These are phyloP conservation scores for Plemyria rubiginata DNA, from an alignment of 2,888 invertebrate genomes.

Conservation along the genomic window DNA sequence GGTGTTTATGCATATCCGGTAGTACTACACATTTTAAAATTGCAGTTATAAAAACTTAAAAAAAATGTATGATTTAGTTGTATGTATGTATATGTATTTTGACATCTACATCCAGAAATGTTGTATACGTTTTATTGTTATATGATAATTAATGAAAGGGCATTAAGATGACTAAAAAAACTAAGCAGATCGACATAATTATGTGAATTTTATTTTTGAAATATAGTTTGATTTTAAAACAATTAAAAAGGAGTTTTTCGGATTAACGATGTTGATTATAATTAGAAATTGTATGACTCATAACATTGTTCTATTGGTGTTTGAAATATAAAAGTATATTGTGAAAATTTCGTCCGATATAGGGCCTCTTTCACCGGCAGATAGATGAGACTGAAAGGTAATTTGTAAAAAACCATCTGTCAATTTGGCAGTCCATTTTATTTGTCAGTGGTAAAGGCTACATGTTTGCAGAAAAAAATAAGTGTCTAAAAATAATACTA, in stretches of 20 bases:
- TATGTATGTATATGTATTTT: neutral
- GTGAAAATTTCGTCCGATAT: slow-evolving; percentile 13
- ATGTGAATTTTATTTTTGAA: neutral
- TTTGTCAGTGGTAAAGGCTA: neutral
- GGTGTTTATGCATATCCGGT: neutral
- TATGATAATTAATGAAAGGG: neutral
- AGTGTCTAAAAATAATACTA: neutral
- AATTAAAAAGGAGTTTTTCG: neutral
- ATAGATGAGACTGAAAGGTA: neutral
- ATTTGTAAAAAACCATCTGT: neutral
- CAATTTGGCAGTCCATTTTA: neutral
- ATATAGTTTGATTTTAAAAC: slow-evolving; percentile 2
- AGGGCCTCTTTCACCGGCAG: slow-evolving; percentile 4
- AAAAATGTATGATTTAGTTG: neutral
- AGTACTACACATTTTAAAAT: neutral
- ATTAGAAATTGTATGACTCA: slow-evolving; percentile 3
- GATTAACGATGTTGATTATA: slow-evolving; percentile 2
- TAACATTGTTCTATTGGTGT: slow-evolving; percentile 1
- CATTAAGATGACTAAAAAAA: neutral
- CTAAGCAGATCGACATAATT: neutral
- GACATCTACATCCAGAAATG: neutral
- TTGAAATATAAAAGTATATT: slow-evolving; percentile 1
- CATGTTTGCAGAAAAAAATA: neutral
- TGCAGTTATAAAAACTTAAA: neutral
- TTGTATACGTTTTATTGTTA: neutral